Percentiles rank a stretch among this genome's conserved stretches.
Conservation (phyloP, 2,797 vertebrate genomes). For the Anisognathus igniventris region DNA sequence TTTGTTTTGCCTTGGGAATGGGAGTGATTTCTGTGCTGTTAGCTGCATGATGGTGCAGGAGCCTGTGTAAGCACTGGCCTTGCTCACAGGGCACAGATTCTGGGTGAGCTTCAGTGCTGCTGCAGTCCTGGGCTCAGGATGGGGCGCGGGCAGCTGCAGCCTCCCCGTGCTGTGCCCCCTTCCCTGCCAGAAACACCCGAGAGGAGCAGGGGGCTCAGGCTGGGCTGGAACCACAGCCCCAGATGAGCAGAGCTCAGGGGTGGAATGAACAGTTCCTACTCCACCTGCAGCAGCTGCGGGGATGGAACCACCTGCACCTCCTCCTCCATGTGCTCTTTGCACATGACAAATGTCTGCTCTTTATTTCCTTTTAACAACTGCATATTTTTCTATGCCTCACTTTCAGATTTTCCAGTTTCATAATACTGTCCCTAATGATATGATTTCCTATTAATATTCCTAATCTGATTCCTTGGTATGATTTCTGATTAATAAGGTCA, state of each 20-base stretch:
- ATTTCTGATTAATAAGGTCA: neutral
- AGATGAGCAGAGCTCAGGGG: neutral
- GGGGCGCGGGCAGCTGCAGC: accelerated
- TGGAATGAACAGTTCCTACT: neutral
- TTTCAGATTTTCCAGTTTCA: neutral
- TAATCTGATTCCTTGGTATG: neutral
- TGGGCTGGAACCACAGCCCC: neutral
- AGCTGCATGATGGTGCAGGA: neutral
- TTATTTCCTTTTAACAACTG: neutral
- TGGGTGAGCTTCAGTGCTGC: accelerated
- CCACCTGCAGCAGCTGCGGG: neutral
- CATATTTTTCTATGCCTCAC: accelerated
- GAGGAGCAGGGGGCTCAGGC: neutral
- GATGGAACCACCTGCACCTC: neutral
- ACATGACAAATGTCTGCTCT: neutral
- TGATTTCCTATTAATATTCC: neutral
- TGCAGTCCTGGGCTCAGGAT: accelerated
- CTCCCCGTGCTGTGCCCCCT: accelerated
- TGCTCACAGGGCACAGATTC: accelerated
- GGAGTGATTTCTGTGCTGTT: accelerated
- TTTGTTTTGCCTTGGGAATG: neutral
- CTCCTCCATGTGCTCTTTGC: accelerated
- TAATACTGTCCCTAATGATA: neutral
- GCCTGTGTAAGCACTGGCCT: neutral
- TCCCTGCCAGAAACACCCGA: neutral